phyloP scores from a whole-genome alignment of 2,113 vertebrate species.

The Dendrocopos noguchii region DNA sequence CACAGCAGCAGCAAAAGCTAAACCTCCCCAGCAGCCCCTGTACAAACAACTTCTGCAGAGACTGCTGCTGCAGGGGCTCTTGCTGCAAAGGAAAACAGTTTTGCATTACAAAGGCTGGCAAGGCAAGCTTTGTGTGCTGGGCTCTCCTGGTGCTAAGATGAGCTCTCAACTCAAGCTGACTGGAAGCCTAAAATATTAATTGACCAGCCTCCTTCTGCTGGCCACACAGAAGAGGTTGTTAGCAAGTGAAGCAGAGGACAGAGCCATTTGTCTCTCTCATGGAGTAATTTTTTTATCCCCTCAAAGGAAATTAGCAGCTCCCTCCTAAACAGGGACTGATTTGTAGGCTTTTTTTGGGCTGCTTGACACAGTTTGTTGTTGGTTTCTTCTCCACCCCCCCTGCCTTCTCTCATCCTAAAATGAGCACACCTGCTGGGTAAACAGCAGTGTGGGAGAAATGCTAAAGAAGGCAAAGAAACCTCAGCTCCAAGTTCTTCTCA shows the following conservation, averaged over 20 bases:
- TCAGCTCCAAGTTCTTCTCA: not conserved
- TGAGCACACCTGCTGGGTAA: constrained; percentile 1
- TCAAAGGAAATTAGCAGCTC: not conserved
- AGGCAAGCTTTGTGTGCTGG: not conserved
- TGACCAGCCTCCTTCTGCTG: not conserved
- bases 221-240: not conserved
- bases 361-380: not conserved
- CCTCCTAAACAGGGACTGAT: not conserved
- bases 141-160: not conserved
- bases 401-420: not conserved
- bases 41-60: not conserved
- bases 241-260: not conserved
- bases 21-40: not conserved
- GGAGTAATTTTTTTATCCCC: not conserved
- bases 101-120: not conserved
- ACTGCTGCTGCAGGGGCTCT: not conserved
- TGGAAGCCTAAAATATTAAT: not conserved
- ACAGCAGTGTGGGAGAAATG: not conserved
- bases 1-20: not conserved
- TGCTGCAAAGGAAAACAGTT: not conserved
- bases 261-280: not conserved
- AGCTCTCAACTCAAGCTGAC: not conserved
- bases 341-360: not conserved
- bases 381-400: not conserved
- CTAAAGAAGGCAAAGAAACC: not conserved